Conservation (phyloP, 2,888 invertebrate genomes). For the Elegia similella region DNA sequence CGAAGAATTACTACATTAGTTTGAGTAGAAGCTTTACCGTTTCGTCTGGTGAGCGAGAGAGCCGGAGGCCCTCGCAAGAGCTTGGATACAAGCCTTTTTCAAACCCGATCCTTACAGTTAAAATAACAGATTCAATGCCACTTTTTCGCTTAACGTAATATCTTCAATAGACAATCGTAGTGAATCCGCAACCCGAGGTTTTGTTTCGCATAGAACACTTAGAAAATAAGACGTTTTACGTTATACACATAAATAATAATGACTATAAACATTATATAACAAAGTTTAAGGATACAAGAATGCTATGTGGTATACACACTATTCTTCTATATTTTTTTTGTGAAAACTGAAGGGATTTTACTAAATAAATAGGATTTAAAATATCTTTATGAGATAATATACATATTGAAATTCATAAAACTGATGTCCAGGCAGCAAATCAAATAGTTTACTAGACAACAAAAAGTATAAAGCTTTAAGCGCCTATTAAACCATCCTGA, state of each 20-base stretch:
- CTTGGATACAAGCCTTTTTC: no score
- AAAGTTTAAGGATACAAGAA: conserved; percentile 38
- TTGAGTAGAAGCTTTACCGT: no score
- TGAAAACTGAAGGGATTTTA: background rate
- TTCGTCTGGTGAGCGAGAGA: no score
- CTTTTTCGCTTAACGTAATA: background rate
- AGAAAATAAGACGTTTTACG: conserved; percentile 47
- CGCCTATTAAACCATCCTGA: no score
- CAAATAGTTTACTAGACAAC: background rate
- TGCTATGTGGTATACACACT: conserved; percentile 10
- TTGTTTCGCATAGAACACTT: conserved; percentile 1
- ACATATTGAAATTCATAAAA: background rate
- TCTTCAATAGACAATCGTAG: background rate
- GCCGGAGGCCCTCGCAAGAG: no score
- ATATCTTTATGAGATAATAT: background rate
- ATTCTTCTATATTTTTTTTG: background rate
- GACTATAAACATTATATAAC: conserved; percentile 41
- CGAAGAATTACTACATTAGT: no score
- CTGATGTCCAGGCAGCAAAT: background rate
- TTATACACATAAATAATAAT: conserved; percentile 49
- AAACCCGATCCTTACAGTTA: no score
- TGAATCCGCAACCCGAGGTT: background rate
- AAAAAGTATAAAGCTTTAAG: no score
- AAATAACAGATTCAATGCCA: no score
- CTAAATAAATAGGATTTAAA: background rate